Evolutionary conservation across 2,888 invertebrate genomes (phyloP).

Genomic region (Dryocosmus kuriphilus): DNA sequence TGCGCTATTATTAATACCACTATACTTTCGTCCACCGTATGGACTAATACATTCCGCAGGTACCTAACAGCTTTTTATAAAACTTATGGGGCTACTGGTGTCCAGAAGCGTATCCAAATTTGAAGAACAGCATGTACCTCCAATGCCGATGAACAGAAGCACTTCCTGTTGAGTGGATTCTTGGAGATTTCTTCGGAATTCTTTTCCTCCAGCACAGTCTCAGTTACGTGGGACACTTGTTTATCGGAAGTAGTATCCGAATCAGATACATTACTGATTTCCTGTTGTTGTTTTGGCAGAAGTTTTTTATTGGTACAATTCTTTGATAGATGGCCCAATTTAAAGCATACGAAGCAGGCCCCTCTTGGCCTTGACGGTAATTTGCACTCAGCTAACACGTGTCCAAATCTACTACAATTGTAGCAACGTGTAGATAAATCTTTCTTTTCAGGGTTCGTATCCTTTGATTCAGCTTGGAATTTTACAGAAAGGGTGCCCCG

Average conservation of each 20-base stretch:
- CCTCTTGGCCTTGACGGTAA: too few relatives aligned
- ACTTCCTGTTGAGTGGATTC: background rate
- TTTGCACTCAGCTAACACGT: too few relatives aligned
- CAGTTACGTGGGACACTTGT: background rate
- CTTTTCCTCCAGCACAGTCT: background rate
- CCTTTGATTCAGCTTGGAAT: background rate
- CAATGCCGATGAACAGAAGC: background rate
- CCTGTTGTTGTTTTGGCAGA: conserved; percentile 1
- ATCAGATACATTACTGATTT: background rate
- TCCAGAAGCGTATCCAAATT: background rate
- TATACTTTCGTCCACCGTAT: too few relatives aligned
- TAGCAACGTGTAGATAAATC: background rate
- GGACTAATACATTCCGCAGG: too few relatives aligned
- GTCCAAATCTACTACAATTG: background rate
- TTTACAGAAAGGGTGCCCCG: background rate
- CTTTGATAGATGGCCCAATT: background rate
- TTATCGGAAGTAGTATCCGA: background rate
- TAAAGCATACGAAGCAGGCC: background rate
- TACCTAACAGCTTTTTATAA: background rate
- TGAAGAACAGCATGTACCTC: background rate
- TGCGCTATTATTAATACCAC: background rate
- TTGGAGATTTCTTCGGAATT: background rate
- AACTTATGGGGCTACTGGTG: background rate
- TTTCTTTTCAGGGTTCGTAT: background rate
- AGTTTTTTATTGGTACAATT: background rate